phyloP scores from a whole-genome alignment of 2,113 vertebrate species.

The Vanacampus margaritifer region DNA sequence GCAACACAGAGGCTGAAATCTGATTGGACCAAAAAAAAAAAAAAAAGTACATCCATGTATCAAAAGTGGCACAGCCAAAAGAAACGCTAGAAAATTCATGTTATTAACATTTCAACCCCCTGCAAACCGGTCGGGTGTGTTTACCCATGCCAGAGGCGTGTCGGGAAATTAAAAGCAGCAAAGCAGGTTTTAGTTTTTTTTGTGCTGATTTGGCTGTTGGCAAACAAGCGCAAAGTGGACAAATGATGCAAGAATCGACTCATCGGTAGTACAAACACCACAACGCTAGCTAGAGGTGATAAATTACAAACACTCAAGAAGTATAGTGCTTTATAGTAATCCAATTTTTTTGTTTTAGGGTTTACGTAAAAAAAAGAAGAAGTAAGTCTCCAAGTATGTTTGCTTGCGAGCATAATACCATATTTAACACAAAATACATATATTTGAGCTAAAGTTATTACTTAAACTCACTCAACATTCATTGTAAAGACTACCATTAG shows the following conservation, averaged over 20 bases:
- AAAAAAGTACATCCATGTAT: background rate
- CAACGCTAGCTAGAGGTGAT: background rate
- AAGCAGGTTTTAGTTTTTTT: conserved; percentile 48
- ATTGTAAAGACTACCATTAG: too few species aligned
- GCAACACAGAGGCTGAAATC: background rate
- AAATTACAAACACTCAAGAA: background rate
- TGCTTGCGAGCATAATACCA: too few species aligned
- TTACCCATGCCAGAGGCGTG: conserved; percentile 42
- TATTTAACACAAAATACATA: too few species aligned
- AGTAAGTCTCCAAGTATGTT: too few species aligned
- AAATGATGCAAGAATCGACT: conserved; percentile 14
- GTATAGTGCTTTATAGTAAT: background rate
- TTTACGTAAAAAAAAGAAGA: too few species aligned
- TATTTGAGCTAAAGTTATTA: too few species aligned
- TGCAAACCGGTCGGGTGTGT: conserved; percentile 31
- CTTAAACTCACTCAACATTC: too few species aligned
- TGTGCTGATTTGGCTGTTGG: conserved; percentile 51
- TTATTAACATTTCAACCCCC: background rate
- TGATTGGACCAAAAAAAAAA: background rate
- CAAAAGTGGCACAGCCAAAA: background rate
- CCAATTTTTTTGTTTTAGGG: too few species aligned
- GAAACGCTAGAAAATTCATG: background rate
- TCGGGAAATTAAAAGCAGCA: conserved; percentile 36
- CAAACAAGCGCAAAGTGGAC: conserved; percentile 43
- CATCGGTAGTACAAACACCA: conserved; percentile 10